Evolutionary conservation across 2,113 vertebrate species (phyloP), one percentile per base, ranked within the genome.

Genomic region (Periophthalmus modestus): DNA sequence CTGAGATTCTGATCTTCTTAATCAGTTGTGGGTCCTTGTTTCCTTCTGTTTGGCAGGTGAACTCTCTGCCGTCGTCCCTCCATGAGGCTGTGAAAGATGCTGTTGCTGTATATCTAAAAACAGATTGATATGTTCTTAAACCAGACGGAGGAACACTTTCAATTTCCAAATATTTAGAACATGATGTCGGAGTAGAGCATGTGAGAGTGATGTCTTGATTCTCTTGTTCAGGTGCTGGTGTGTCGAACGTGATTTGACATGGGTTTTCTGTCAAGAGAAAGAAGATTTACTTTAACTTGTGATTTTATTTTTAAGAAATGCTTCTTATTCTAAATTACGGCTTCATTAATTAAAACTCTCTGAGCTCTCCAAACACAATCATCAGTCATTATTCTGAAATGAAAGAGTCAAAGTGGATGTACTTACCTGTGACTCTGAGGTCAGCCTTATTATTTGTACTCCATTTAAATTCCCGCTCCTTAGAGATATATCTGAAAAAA

Each of bases 251-350:
- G 62, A 93, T 68, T 0, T 19, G 83, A 61, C 93, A 93, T 34
- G 39, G 77, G 59, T 93, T n/a, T n/a, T n/a, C 93, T 93, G 72
- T 33, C 82, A 85, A 72, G 0, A 81, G 43, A 5, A 58, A 13
- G 16, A 18, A n/a, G n/a, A 54, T 58, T 9, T 54, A 19, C 19
- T 61, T 16, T 61, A 43, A 43, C 7, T 43, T 10, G 10, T 7
- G 21, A 12, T 24, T 23, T 12, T 14, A n/a, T n/a, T 57, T 59
- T 36, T 21, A 11, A n/a, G 19, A 5, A 19, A 55, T 21, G 5
- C 15, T 48, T 43, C 9, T 7, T 39, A 10, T 43, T 43, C 11
- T 43, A 43, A 43, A 43, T 43, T 6, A 43, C 10, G 2, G 2
- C 39, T 43, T 10, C 6, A 28, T 28, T 28, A 28, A 28, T 2